Evolutionary conservation across 1,140 invertebrate genomes (phyloP).

Genomic region (Ceratina australensis): DNA sequence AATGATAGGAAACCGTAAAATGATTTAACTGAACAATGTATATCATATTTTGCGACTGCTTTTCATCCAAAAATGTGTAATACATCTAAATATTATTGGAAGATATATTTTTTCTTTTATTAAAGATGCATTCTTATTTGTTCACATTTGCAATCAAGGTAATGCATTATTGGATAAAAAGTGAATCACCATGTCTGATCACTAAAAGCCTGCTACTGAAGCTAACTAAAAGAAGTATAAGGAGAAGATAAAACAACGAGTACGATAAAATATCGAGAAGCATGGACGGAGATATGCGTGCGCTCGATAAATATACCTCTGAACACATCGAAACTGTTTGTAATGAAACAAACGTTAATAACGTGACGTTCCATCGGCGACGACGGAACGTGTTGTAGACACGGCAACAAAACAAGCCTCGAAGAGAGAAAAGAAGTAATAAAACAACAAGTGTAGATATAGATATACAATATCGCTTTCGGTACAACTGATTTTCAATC

Average conservation of each 20-base stretch:
- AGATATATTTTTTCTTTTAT: not conserved
- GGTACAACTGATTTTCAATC: conserved; percentile 30
- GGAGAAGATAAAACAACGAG: conserved; percentile 41
- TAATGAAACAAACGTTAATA: conserved; percentile 9
- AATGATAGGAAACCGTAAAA: conserved; percentile 51
- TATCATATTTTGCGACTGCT: conserved; percentile 5
- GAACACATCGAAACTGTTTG: conserved; percentile 24
- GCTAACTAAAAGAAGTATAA: conserved; percentile 52
- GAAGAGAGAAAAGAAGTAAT: conserved; percentile 46
- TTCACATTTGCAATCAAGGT: not conserved
- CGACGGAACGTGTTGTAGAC: conserved; percentile 14
- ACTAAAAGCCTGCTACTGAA: conserved; percentile 73
- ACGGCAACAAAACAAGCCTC: conserved; percentile 56
- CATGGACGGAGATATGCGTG: conserved; percentile 23
- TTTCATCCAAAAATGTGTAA: conserved; percentile 44
- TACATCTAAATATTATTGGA: too few relatives aligned
- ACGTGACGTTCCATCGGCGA: conserved; percentile 8
- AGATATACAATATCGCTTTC: too few relatives aligned
- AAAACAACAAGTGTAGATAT: too few relatives aligned
- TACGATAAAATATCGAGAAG: conserved; percentile 18
- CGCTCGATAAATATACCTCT: conserved; percentile 13
- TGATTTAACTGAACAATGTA: conserved; percentile 12
- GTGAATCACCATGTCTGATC: conserved; percentile 33
- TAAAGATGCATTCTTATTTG: too few relatives aligned
- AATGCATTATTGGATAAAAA: conserved; percentile 24